phyloP scores from a whole-genome alignment of 2,797 vertebrate genomes.

The Brachymystax lenok region DNA sequence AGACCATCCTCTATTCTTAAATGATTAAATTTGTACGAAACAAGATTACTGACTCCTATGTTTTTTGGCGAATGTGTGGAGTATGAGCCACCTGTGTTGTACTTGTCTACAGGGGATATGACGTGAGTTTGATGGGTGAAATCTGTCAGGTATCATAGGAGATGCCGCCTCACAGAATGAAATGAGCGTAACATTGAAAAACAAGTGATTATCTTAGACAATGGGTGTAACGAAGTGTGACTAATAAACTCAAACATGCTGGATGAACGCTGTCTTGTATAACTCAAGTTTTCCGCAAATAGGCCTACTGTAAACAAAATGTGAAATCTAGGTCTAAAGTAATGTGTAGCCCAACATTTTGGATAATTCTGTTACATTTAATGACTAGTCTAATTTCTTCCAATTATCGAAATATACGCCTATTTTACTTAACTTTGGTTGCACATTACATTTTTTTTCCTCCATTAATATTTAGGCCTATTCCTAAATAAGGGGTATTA shows the following conservation, averaged over 20 bases:
- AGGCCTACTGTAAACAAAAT: neutral
- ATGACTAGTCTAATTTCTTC: neutral
- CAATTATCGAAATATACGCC: no score
- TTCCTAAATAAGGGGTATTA: neutral
- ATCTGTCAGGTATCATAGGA: slow-evolving; percentile 5
- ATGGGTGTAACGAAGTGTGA: slow-evolving; percentile 37
- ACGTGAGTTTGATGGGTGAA: slow-evolving; percentile 3
- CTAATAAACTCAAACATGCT: slow-evolving; percentile 12
- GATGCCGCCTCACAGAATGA: slow-evolving; percentile 8
- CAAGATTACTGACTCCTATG: slow-evolving; percentile 56
- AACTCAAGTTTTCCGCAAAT: neutral
- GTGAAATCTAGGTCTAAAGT: neutral
- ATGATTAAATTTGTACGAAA: slow-evolving; percentile 86
- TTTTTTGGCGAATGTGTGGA: slow-evolving; percentile 42
- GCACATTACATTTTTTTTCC: neutral
- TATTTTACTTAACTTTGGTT: neutral
- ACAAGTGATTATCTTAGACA: slow-evolving; percentile 24
- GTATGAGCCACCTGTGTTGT: slow-evolving; percentile 3
- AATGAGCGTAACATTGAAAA: slow-evolving; percentile 15
- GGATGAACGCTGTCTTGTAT: slow-evolving; percentile 7
- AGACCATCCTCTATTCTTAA: slow-evolving; percentile 85
- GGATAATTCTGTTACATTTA: neutral
- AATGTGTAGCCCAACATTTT: neutral
- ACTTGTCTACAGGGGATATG: neutral
- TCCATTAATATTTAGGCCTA: neutral